Conservation (phyloP, 2,797 vertebrate species). For the Orestias chungarensis region DNA sequence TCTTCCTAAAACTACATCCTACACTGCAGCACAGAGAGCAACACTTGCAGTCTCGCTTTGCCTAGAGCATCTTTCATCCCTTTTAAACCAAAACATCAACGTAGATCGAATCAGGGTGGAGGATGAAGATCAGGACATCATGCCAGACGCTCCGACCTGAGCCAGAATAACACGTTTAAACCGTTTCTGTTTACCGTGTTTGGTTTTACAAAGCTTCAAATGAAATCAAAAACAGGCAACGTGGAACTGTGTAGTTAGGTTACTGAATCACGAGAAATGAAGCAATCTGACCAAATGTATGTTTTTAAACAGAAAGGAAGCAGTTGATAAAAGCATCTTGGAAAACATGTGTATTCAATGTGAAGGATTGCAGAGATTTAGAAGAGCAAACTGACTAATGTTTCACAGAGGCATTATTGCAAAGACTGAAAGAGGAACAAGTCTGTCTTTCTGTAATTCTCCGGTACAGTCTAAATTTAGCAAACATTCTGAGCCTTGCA, state of each 20-base stretch:
- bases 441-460: background rate
- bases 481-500: background rate
- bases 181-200: constrained; percentile 4
- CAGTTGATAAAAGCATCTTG: background rate
- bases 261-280: background rate
- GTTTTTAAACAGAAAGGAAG: background rate
- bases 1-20: constrained; percentile 30
- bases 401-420: background rate
- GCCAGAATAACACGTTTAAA: constrained; percentile 19
- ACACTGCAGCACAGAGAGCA: constrained; percentile 35
- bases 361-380: too few species aligned
- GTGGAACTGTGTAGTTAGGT: background rate
- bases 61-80: constrained; percentile 33
- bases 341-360: background rate
- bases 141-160: constrained; percentile 26
- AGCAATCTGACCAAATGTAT: background rate
- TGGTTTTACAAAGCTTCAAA: constrained; percentile 14
- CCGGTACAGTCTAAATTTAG: constrained; percentile 7
- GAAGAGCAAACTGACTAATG: background rate
- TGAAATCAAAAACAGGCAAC: constrained; percentile 4
- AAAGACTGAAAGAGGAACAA: background rate
- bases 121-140: constrained; percentile 35
- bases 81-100: constrained; percentile 22
- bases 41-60: constrained; percentile 27
- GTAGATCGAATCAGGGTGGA: constrained; percentile 23